Base-by-base conservation (phyloP, 2,113 vertebrate species). In the Gallinago jamesoni region DNA sequence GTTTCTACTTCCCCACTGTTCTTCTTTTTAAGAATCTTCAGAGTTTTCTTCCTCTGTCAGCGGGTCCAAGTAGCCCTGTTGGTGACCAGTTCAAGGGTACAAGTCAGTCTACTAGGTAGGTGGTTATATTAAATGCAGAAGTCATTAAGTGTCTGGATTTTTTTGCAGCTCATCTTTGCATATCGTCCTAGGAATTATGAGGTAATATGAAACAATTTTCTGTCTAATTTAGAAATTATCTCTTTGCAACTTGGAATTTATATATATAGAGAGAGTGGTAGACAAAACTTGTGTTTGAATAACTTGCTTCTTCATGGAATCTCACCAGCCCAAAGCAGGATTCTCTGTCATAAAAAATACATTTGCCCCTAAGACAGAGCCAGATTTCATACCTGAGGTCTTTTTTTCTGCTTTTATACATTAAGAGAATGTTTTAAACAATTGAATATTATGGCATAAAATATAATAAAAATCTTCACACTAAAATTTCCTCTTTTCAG, bases 11-110 rank as follows among this genome's bases (percentile, higher is more conserved):
- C 79, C 57, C 23, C 45, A 3, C 43, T 92, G 31, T 90, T 96
- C 19, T 95, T 93, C 63, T 94, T 76, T 94, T 90, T 87, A 83
- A 98, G 96, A 89, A 91, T 86, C 86, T 97, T 81, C 96, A 97
- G 85, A 96, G 77, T 59, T 75, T 87, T 35, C 57, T 97, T 93
- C 60, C 39, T 27, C 63, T 91, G 68, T 64, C 96, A 72, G 39
- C 52, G 57, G 79, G 63, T 77, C 94, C 95, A 37, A 94, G 93
- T 76, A 96, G 87, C 93, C 67, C 57, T 64, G 2, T 35, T 93
- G 97, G 89, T 93, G 91, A 56, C 6, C 35, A 76, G 30, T 55
- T 84, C 41, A 89, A 92, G 56, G 67, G 80, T 21, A 67, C 39
- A 1, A 15, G 1, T 43, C 90, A 12, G 41, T 83, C 95, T 43